phyloP scores from a whole-genome alignment of 2,888 invertebrate species.

The Atherix ibis region DNA sequence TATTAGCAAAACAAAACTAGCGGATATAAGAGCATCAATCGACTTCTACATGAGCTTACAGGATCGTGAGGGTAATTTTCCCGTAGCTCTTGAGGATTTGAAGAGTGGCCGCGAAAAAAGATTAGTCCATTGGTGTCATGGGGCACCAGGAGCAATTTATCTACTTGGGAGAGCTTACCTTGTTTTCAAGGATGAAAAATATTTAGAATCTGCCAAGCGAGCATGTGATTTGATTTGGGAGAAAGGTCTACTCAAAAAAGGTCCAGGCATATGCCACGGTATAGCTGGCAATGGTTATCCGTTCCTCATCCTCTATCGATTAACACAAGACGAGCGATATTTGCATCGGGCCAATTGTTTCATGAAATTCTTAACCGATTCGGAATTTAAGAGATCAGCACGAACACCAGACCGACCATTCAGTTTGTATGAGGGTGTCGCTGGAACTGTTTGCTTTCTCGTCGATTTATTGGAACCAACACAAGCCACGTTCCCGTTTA shows the following conservation, averaged over 20 bases:
- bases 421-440: constrained; percentile 73
- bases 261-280: constrained; percentile 83
- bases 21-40: constrained; percentile 45
- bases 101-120: constrained; percentile 41
- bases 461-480: constrained; percentile 58
- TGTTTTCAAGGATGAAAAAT: constrained; percentile 56
- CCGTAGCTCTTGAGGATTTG: constrained; percentile 52
- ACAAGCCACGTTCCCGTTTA: constrained; percentile 67
- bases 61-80: constrained; percentile 57
- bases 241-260: constrained; percentile 68
- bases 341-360: constrained; percentile 60
- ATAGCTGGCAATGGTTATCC: constrained; percentile 71
- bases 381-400: constrained; percentile 48
- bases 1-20: constrained; percentile 32
- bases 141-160: constrained; percentile 68
- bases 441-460: constrained; percentile 72
- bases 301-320: constrained; percentile 56
- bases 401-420: constrained; percentile 66
- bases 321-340: constrained; percentile 55
- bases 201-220: constrained; percentile 46
- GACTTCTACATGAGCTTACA: constrained; percentile 45
- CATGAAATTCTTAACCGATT: constrained; percentile 53
- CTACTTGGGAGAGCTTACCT: constrained; percentile 66
- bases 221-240: constrained; percentile 68
- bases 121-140: constrained; percentile 83